Conservation (phyloP, 2,888 invertebrate species). For the Cephus nigrinus region DNA sequence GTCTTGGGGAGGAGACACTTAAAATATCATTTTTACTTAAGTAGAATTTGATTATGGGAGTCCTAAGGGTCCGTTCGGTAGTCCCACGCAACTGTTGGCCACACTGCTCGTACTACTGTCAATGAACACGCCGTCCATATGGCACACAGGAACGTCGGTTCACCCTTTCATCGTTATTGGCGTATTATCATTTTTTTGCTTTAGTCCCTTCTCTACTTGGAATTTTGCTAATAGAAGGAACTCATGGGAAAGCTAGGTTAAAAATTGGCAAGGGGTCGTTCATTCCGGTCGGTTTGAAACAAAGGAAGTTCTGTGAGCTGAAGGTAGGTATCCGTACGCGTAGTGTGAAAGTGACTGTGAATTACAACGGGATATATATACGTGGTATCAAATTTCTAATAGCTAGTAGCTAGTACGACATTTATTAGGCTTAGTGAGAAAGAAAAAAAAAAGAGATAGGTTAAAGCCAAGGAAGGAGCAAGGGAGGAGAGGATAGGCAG, state of each 20-base stretch:
- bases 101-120: neutral
- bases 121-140: neutral
- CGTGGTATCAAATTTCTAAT: neutral
- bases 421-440: neutral
- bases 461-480: slow-evolving; percentile 5
- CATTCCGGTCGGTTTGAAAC: neutral
- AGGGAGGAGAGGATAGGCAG: neutral
- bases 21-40: neutral
- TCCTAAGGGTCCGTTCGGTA: neutral
- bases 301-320: neutral
- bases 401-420: neutral
- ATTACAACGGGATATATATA: neutral
- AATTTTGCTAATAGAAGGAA: neutral
- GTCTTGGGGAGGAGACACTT: neutral
- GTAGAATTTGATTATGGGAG: neutral
- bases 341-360: neutral
- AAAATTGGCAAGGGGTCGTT: neutral
- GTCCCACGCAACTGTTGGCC: neutral
- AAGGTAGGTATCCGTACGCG: neutral
- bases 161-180: neutral
- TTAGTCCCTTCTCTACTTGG: neutral
- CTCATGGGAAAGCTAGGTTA: neutral
- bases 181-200: neutral
- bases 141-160: neutral
- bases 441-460: neutral